Evolutionary conservation across 2,797 vertebrate species (phyloP).

Genomic region (Garrulus glandarius): DNA sequence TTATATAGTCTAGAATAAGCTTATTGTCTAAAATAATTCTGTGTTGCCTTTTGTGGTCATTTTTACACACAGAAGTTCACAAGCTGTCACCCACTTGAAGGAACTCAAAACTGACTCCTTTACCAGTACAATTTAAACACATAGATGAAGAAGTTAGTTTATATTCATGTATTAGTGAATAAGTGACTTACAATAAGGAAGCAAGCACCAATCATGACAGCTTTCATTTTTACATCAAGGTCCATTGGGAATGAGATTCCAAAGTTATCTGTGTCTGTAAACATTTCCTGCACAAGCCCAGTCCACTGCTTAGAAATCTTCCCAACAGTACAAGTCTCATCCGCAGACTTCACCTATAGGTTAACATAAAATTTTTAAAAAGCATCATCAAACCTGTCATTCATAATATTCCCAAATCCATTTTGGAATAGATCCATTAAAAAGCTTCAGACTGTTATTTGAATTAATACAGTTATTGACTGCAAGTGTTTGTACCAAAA

Average conservation of each 20-base stretch:
- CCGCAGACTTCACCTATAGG: slow-evolving; percentile 72
- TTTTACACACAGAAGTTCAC: not conserved
- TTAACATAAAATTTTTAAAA: not conserved
- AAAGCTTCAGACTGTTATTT: not conserved
- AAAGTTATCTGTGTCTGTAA: slow-evolving; percentile 79
- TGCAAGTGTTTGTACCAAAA: not conserved
- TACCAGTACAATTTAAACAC: not conserved
- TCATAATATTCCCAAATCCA: not conserved
- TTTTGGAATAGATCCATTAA: not conserved
- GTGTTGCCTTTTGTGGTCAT: not conserved
- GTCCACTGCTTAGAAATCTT: slow-evolving; percentile 81
- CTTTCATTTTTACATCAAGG: slow-evolving; percentile 83
- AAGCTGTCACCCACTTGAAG: not conserved
- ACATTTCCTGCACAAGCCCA: slow-evolving; percentile 73
- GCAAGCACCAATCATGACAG: slow-evolving; percentile 79
- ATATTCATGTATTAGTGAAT: not conserved
- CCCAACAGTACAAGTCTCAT: slow-evolving; percentile 71
- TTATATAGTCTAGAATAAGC: not conserved
- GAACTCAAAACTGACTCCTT: not conserved
- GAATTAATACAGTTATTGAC: not conserved
- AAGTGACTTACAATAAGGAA: slow-evolving; percentile 82
- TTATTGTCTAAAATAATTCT: not conserved
- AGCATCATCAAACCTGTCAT: not conserved
- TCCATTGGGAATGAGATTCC: slow-evolving; percentile 81
- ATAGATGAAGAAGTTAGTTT: not conserved